phyloP scores from a whole-genome alignment of 2,888 invertebrate genomes.

The Netelia virgata region DNA sequence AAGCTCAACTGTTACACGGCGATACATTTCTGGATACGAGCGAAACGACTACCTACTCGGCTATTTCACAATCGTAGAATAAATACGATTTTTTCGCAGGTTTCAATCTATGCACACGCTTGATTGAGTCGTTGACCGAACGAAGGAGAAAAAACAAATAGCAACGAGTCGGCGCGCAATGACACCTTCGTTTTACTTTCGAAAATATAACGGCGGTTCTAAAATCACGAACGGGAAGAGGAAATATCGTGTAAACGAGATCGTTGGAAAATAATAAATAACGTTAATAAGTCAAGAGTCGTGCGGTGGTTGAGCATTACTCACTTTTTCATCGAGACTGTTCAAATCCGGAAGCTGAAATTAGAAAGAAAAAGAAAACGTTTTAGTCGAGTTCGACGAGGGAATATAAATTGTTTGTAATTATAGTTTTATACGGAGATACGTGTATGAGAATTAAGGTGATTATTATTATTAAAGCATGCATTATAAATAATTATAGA shows the following conservation, averaged over 20 bases:
- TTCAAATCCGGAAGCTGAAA: constrained; percentile 82
- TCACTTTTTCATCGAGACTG: constrained; percentile 83
- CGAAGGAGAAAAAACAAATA: neutral
- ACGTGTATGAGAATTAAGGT: neutral
- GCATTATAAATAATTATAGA: neutral
- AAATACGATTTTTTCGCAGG: constrained; percentile 6
- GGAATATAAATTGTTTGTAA: neutral
- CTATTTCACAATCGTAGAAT: constrained; percentile 1
- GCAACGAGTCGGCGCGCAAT: neutral
- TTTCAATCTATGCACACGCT: constrained; percentile 3
- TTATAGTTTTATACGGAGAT: neutral
- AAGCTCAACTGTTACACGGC: neutral
- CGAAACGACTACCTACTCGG: neutral
- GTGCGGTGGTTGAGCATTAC: constrained; percentile 62
- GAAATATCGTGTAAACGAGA: constrained; percentile 3
- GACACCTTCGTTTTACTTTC: neutral
- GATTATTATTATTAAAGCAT: neutral
- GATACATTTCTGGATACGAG: neutral
- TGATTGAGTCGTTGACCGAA: constrained; percentile 7
- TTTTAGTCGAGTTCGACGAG: neutral
- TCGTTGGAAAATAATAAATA: neutral
- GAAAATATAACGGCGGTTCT: neutral
- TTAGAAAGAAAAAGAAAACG: constrained; percentile 63
- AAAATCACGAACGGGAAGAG: constrained; percentile 17
- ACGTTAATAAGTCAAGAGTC: neutral